Percentiles rank a stretch among this genome's conserved stretches.
phyloP scores from a whole-genome alignment of 1,140 invertebrate species.

The Ceratina calcarata region DNA sequence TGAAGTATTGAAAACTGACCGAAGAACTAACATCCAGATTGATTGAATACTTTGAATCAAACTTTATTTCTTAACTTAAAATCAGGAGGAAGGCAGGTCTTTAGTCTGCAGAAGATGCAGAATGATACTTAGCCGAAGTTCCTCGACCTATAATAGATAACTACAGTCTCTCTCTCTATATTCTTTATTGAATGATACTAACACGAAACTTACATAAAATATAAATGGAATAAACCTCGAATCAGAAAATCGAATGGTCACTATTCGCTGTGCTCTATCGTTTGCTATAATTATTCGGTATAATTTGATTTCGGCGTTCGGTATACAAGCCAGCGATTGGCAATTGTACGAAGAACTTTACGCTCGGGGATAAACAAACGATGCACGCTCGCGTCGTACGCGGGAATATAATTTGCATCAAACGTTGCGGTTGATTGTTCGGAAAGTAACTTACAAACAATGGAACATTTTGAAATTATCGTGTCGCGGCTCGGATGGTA shows the following conservation, averaged over 20 bases:
- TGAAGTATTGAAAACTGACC: neutral
- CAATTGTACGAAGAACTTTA: neutral
- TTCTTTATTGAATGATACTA: too few relatives aligned
- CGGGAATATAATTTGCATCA: neutral
- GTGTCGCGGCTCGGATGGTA: neutral
- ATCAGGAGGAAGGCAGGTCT: too few relatives aligned
- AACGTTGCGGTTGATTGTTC: neutral
- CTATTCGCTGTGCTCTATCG: too few relatives aligned
- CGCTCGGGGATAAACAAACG: neutral
- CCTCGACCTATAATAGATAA: too few relatives aligned
- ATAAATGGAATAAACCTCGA: too few relatives aligned
- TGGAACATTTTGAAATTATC: neutral
- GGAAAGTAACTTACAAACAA: constrained; percentile 4
- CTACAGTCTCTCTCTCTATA: too few relatives aligned
- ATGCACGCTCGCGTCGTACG: neutral
- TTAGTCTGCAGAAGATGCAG: too few relatives aligned
- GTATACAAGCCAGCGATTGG: neutral
- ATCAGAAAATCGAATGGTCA: too few relatives aligned
- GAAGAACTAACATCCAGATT: too few relatives aligned
- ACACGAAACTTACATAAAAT: too few relatives aligned
- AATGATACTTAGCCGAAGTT: too few relatives aligned
- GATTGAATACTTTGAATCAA: neutral
- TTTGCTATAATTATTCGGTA: neutral
- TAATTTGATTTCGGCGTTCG: neutral
- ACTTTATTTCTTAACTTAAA: too few relatives aligned